Conservation (phyloP, 2,113 vertebrate genomes). For the Thunnus maccoyii region DNA sequence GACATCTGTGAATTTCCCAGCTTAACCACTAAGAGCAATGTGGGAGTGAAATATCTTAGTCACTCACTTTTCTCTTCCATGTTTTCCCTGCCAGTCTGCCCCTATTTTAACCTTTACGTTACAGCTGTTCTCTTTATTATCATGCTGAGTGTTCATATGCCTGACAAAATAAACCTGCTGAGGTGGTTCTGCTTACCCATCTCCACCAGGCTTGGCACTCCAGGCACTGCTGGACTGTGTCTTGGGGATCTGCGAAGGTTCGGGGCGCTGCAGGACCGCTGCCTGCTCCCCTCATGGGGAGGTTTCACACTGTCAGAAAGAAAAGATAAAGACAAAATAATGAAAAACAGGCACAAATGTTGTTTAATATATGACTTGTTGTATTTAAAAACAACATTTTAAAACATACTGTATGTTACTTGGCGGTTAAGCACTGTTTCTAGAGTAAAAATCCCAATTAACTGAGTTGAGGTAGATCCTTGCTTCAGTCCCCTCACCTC, state of each 20-base stretch:
- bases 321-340: not conserved
- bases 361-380: too few species aligned
- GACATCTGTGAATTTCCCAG: slow-evolving; percentile 38
- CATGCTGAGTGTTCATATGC: not conserved
- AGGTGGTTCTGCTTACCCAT: slow-evolving; percentile 85
- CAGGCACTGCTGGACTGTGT: slow-evolving; percentile 90
- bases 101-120: not conserved
- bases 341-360: not conserved
- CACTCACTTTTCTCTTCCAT: not conserved
- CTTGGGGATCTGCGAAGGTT: slow-evolving; percentile 93
- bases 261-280: slow-evolving; percentile 94
- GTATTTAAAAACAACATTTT: too few species aligned
- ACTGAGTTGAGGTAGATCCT: too few species aligned
- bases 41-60: slow-evolving; percentile 15
- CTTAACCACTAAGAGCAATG: slow-evolving; percentile 16
- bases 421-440: too few species aligned
- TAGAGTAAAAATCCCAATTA: not conserved
- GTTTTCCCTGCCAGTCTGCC: not conserved
- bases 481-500: slow-evolving; percentile 81
- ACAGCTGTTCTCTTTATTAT: not conserved
- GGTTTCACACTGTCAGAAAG: slow-evolving; percentile 86
- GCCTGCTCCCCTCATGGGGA: slow-evolving; percentile 91
- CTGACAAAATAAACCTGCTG: slow-evolving; percentile 18
- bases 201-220: slow-evolving; percentile 93
- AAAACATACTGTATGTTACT: too few species aligned